Percentiles rank a stretch among this genome's conserved stretches.
Evolutionary conservation across 2,113 vertebrate genomes (phyloP).

Genomic region (Fregata magnificens): DNA sequence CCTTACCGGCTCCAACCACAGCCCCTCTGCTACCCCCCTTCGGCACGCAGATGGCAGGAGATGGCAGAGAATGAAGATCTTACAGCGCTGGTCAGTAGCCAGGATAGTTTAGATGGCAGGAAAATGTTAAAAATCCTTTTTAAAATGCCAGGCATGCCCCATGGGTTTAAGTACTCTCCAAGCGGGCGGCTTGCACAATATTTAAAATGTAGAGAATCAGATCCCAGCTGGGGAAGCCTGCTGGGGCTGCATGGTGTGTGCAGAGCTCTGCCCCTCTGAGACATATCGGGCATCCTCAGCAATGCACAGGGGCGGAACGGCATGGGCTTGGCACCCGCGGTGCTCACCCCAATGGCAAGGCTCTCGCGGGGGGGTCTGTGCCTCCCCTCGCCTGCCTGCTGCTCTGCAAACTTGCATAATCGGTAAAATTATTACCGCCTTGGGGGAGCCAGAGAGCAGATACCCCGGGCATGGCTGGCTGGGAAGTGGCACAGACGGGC

Average conservation of each 20-base stretch:
- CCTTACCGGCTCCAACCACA: neutral
- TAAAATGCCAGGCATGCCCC: constrained; percentile 8
- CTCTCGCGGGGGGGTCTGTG: neutral
- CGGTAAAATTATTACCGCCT: neutral
- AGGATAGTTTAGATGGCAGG: neutral
- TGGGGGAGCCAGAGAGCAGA: neutral
- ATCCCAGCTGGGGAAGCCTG: neutral
- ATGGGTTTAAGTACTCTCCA: neutral
- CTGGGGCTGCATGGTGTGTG: neutral
- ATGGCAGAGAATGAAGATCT: constrained; percentile 1
- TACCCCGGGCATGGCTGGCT: accelerated
- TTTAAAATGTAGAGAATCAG: neutral
- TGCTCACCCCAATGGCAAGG: neutral
- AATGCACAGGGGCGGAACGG: neutral
- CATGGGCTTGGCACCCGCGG: neutral
- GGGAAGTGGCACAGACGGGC: neutral
- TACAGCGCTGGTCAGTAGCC: neutral
- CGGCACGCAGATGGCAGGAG: neutral
- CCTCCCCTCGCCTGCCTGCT: neutral
- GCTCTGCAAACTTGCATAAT: neutral
- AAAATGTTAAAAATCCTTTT: constrained; percentile 1
- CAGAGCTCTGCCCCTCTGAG: neutral
- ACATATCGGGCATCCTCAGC: neutral
- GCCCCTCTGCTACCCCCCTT: neutral
- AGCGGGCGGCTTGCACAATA: neutral